Percentiles rank a stretch among this genome's conserved stretches.
Conservation (phyloP, 2,888 invertebrate genomes). For the Melanargia galathea region DNA sequence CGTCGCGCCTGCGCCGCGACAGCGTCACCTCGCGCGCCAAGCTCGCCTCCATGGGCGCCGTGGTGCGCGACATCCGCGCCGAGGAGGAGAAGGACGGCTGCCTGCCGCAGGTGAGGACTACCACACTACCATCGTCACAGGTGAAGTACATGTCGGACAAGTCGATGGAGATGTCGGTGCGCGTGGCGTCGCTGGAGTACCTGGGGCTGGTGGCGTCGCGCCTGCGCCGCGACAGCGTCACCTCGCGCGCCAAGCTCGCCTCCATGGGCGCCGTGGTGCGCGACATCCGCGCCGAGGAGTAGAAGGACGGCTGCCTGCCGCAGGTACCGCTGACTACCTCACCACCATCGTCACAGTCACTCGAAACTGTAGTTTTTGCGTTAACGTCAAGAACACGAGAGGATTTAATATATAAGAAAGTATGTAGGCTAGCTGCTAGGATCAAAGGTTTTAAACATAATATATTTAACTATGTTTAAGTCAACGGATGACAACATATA, state of each 20-base stretch:
- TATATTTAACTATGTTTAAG: too few species aligned
- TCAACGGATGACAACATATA: too few species aligned
- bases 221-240: conserved; percentile 95
- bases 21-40: conserved; percentile 94
- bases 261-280: conserved; percentile 96
- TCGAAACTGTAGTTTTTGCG: too few species aligned
- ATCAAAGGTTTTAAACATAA: too few species aligned
- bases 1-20: conserved; percentile 96
- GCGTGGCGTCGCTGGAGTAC: conserved; percentile 95
- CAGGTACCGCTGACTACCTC: conserved; percentile 66
- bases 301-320: conserved; percentile 86
- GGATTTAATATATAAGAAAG: too few species aligned
- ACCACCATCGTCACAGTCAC: too few species aligned
- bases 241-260: conserved; percentile 91
- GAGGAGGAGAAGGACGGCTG: conserved; percentile 91
- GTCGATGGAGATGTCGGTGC: conserved; percentile 92
- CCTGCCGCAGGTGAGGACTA: conserved; percentile 73
- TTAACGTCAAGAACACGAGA: too few species aligned
- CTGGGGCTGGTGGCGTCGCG: conserved; percentile 98
- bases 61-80: conserved; percentile 94
- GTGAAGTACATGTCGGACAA: conserved; percentile 92
- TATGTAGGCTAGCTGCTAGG: too few species aligned
- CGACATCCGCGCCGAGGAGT: conserved; percentile 94
- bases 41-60: conserved; percentile 94
- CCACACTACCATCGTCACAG: conserved; percentile 46